Evolutionary conservation across 2,888 invertebrate genomes (phyloP).

Genomic region (Matsumyia berberina): DNA sequence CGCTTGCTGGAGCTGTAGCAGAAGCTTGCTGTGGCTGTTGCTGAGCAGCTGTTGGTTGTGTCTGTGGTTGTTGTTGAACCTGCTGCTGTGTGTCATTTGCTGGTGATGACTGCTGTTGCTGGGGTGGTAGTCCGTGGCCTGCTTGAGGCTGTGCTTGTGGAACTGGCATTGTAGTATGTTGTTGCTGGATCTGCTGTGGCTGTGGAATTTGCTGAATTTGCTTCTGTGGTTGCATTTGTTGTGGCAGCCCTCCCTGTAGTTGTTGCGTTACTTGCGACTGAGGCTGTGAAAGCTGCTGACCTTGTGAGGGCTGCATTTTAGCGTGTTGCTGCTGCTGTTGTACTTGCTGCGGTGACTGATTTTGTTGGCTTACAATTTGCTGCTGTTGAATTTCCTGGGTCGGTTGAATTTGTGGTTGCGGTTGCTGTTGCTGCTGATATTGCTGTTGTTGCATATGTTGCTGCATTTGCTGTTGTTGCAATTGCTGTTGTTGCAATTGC

Average conservation of each 20-base stretch:
- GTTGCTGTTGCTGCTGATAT: slow-evolving; percentile 83
- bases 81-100: slow-evolving; percentile 30
- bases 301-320: slow-evolving; percentile 59
- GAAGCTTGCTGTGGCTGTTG: slow-evolving; percentile 40
- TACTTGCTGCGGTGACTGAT: slow-evolving; percentile 77
- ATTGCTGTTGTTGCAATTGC: slow-evolving; percentile 85
- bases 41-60: slow-evolving; percentile 47
- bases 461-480: slow-evolving; percentile 86
- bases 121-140: slow-evolving; percentile 77
- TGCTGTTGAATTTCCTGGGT: slow-evolving; percentile 60
- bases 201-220: slow-evolving; percentile 77
- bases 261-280: slow-evolving; percentile 67
- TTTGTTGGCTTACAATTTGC: slow-evolving; percentile 66
- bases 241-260: too few species aligned
- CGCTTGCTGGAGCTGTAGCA: not conserved
- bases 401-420: slow-evolving; percentile 78
- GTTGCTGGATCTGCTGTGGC: slow-evolving; percentile 44
- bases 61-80: slow-evolving; percentile 38
- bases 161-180: slow-evolving; percentile 76
- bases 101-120: slow-evolving; percentile 44
- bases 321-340: slow-evolving; percentile 73
- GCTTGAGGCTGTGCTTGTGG: slow-evolving; percentile 71
- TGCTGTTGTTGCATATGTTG: slow-evolving; percentile 86
- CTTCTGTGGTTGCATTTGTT: slow-evolving; percentile 69
- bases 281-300: slow-evolving; percentile 77